Base-by-base conservation (phyloP, 2,797 vertebrate species). In the Psittacula echo region DNA sequence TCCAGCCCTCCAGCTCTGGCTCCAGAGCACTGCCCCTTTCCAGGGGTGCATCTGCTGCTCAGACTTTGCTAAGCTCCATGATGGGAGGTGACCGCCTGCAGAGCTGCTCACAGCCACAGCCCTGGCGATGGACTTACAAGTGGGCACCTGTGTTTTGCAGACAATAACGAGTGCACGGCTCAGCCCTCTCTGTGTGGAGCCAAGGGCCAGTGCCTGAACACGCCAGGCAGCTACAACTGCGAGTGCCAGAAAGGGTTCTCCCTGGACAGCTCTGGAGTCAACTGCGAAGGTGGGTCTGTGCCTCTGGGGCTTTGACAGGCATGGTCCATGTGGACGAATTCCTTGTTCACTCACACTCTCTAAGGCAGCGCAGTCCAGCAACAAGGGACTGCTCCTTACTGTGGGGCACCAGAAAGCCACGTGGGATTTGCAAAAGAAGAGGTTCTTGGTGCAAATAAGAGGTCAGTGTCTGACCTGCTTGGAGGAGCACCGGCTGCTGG, bases 161-260 rank as follows among this genome's bases (percentile, higher is more conserved):
- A 99, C 93, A 98, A 98, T 86, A 98, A 99, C 1, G 98, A 99
- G 90, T 99, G 98, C 91, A 97, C 95, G 1, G 85, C 96, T 45
- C 98, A 98, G 95, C 97, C 97, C 11, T 97, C 87, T 2, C 91
- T 97, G 14, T 99, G 98, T 1, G 98, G 98, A 21, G 89, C 97
- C 48, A 98, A 94, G 10, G 98, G 98, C 3, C 96, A 93, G 76
- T 99, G 98, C 89, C 97, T 97, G 79, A 99, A 99, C 94, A 97
- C 96, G 0, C 98, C 98, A 0, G 98, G 98, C 62, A 98, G 98
- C 97, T 99, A 98, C 97, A 97, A 90, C 95, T 99, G 99, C 47
- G 99, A 99, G 89, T 99, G 99, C 93, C 97, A 98, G 58, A 99
- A 98, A 95, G 99, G 99, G 47, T 99, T 99, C 97, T 97, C 98